Evolutionary conservation across 2,113 vertebrate species (phyloP), one percentile per base, ranked within the genome.

Genomic region (Orcinus orca): DNA sequence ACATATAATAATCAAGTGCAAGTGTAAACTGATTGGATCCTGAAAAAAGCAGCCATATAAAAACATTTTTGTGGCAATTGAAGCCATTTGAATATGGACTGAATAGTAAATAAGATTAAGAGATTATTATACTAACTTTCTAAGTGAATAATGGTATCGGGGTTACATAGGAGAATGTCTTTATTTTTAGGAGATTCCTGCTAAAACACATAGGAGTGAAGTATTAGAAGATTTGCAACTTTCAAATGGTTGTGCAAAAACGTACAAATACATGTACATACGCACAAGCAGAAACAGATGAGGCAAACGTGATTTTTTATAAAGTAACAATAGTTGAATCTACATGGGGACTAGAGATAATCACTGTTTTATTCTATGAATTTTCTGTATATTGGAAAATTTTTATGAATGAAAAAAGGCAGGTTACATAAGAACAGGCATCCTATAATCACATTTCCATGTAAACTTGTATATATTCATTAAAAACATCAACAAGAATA

Each of bases 91-190:
- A 85, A 74, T 90, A 89, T 18, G 6, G 58, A 80, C 53, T 55
- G 58, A 65, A 74, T 6, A 90, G 36, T 70, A 80, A 90, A 74
- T 62, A 86, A 74, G 60, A 95, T 25, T 83, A 50, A 89, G 21
- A 17, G 63, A 88, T 67, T 44, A 38, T 41, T 89, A 96, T 50
- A 96, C 65, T 92, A 63, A 81, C 79, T 86, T 95, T 90, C 89
- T 70, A 86, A 86, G 17, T 80, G 20, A 41, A 63, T 33, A 96
- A 89, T 14, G 26, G 20, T n/a, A 82, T 76, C 85, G 1, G 70
- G 25, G 18, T 67, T 65, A 79, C 41, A 71, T 17, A 62, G 20
- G 12, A 84, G 44, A 91, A 88, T 25, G 5, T 60, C 26, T 9
- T 41, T 77, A 83, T 65, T 93, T 92, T 88, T 79, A 83, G 44